phyloP scores from a whole-genome alignment of 1,140 invertebrate genomes.

The Calliopsis andreniformis region DNA sequence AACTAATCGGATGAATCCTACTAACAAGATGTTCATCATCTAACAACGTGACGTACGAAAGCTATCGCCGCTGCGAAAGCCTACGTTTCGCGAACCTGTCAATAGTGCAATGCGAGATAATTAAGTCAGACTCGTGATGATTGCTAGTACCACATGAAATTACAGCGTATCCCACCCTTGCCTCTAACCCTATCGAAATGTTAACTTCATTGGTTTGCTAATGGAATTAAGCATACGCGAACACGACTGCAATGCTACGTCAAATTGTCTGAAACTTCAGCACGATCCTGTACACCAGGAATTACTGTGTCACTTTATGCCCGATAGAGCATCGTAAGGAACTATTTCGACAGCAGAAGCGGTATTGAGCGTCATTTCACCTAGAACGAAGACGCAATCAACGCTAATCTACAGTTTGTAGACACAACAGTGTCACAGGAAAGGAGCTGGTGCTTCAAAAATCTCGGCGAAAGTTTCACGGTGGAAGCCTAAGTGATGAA shows the following conservation, averaged over 20 bases:
- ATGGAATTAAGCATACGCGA: conserved; percentile 12
- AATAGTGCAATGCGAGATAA: conserved; percentile 10
- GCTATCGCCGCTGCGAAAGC: conserved; percentile 8
- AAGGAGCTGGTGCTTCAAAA: background rate
- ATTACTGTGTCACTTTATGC: background rate
- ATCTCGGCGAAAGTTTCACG: background rate
- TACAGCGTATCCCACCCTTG: background rate
- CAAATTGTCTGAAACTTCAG: background rate
- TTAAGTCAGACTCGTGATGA: conserved; percentile 26
- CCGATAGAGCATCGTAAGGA: background rate
- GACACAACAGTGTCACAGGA: too few species aligned
- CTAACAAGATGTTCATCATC: too few species aligned
- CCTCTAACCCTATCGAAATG: conserved; percentile 8
- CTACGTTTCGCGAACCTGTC: background rate
- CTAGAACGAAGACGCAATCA: background rate
- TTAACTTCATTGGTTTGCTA: conserved; percentile 12
- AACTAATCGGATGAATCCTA: too few species aligned
- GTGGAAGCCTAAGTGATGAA: background rate
- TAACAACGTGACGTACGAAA: too few species aligned
- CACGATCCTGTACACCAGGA: too few species aligned
- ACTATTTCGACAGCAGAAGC: background rate
- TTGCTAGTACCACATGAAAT: background rate
- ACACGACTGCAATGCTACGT: background rate
- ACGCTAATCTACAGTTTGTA: background rate
- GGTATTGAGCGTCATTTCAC: background rate